Percentiles rank a stretch among this genome's conserved stretches.
These are phyloP conservation scores for Rhagoletis zephyria DNA, from an alignment of 1,140 invertebrate genomes.

Conservation along the genomic window DNA sequence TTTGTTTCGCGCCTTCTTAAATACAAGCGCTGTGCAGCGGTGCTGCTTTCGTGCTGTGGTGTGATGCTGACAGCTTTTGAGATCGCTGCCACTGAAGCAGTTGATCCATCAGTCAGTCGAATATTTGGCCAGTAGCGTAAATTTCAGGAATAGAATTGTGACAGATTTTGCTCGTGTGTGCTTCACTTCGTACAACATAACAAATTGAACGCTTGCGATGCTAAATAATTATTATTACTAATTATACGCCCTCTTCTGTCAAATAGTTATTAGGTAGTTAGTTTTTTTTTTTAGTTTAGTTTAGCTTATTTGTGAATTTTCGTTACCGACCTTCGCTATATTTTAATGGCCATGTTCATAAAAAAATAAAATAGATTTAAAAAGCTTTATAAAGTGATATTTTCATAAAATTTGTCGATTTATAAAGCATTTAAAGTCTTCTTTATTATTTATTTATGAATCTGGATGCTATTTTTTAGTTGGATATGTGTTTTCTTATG, in stretches of 20 bases:
- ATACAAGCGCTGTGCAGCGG: background rate
- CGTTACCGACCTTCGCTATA: background rate
- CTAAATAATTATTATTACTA: constrained; percentile 36
- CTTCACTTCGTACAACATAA: constrained; percentile 17
- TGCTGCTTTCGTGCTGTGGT: constrained; percentile 30
- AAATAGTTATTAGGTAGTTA: constrained; percentile 20
- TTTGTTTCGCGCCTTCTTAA: background rate
- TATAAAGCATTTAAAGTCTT: too few species aligned
- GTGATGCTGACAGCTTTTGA: background rate
- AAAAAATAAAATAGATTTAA: too few species aligned
- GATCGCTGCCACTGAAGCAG: background rate
- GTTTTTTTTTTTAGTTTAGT: background rate
- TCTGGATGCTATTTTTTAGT: background rate
- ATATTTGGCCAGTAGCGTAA: constrained; percentile 10
- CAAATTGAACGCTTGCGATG: constrained; percentile 14
- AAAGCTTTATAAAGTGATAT: too few species aligned
- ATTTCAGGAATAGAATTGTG: constrained; percentile 3
- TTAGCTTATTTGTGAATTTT: constrained; percentile 39
- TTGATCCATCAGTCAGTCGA: constrained; percentile 19
- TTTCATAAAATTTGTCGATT: too few species aligned
- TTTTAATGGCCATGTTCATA: too few species aligned
- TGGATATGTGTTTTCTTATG: too few species aligned
- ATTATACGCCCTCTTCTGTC: background rate
- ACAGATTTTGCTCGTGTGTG: constrained; percentile 19
- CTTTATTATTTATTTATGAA: background rate